These are phyloP conservation scores for Calypte anna DNA, from an alignment of 2,113 vertebrate genomes.

Conservation along the genomic window DNA sequence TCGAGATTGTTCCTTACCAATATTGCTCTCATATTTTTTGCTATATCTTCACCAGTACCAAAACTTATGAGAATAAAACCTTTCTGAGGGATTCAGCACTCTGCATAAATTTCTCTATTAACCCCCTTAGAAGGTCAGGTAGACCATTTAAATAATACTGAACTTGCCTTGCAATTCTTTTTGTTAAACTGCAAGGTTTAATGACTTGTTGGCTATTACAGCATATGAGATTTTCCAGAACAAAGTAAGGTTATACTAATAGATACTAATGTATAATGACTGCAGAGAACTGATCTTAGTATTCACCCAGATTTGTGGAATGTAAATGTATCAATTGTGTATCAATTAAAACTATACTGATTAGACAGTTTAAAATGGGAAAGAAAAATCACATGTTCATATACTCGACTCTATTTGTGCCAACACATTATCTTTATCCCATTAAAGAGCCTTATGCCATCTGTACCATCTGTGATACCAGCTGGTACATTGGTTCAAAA, in stretches of 20 bases:
- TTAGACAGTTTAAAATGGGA: conserved; percentile 43
- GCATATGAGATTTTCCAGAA: not conserved
- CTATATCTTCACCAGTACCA: not conserved
- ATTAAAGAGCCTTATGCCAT: conserved; percentile 69
- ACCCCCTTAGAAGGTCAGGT: not conserved
- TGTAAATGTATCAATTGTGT: conserved; percentile 24
- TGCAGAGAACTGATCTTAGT: not conserved
- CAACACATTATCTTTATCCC: conserved; percentile 66
- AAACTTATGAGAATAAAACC: not conserved
- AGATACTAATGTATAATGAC: not conserved
- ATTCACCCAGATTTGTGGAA: conserved; percentile 5
- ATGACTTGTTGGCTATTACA: not conserved
- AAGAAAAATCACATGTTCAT: conserved; percentile 56
- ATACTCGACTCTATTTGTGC: conserved; percentile 51
- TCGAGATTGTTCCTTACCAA: not conserved
- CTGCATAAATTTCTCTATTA: not conserved
- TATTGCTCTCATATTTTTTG: not conserved
- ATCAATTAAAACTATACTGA: conserved; percentile 49
- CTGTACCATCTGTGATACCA: conserved; percentile 74
- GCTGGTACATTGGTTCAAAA: conserved; percentile 71
- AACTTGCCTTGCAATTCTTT: not conserved
- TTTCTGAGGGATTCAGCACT: not conserved
- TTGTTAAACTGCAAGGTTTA: not conserved
- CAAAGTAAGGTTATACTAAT: not conserved
- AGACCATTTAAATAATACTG: not conserved